A percentile compares a stretch with the other conserved stretches of the same genome.
phyloP scores from a whole-genome alignment of 2,888 invertebrate species.

The Drosophila vallismaia region DNA sequence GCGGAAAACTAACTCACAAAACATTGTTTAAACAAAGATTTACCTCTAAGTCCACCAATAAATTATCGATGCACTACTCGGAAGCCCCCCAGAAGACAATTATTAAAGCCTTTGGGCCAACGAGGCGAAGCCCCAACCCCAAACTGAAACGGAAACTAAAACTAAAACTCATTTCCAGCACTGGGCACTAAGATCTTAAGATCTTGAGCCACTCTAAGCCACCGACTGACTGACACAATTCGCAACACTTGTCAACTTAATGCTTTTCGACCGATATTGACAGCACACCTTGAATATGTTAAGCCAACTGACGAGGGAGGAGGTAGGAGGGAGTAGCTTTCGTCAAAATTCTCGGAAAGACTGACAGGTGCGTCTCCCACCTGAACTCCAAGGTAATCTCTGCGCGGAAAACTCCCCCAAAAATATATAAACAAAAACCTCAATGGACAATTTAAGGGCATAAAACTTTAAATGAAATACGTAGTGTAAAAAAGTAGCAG shows the following conservation, averaged over 20 bases:
- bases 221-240: constrained; percentile 51
- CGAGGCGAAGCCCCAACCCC: constrained; percentile 8
- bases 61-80: constrained; percentile 6
- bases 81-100: constrained; percentile 6
- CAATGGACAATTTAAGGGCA: constrained; percentile 62
- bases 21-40: constrained; percentile 11
- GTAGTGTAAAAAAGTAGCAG: constrained; percentile 35
- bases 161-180: constrained; percentile 36
- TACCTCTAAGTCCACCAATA: constrained; percentile 11
- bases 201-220: constrained; percentile 54
- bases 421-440: constrained; percentile 31
- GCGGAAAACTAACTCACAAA: background rate
- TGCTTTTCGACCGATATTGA: constrained; percentile 64
- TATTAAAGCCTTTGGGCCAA: constrained; percentile 35
- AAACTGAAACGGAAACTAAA: constrained; percentile 5
- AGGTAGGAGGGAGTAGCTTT: constrained; percentile 15
- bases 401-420: constrained; percentile 11
- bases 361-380: constrained; percentile 49
- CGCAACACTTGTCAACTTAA: constrained; percentile 79
- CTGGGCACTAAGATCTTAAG: constrained; percentile 40
- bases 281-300: constrained; percentile 60
- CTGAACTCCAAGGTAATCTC: constrained; percentile 25
- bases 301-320: constrained; percentile 41
- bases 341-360: constrained; percentile 32
- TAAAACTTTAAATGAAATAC: constrained; percentile 78